Evolutionary conservation across 2,888 invertebrate species (phyloP), one percentile per base, ranked within the genome.

Genomic region (Bombylius major): DNA sequence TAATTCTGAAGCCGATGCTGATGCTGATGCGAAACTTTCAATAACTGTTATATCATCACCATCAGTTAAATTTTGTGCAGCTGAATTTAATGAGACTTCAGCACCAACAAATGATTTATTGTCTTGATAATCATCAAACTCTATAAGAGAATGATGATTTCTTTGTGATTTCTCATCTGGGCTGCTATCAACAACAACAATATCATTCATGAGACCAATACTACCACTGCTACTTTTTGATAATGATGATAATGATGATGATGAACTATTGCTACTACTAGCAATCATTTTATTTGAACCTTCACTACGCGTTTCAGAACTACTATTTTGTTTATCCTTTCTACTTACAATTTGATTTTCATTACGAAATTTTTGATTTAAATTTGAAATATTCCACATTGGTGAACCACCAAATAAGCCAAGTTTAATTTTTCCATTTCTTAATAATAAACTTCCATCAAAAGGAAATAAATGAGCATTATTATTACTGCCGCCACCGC

Each of bases 351-450:
- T 8, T 31, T 33, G 50, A 46, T 34, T 48, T 23, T 53, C 53
- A n/a, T 33, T 42, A 47, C 48, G 31, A 36, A 49, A 34, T 54
- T 54, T 46, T 12, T 31, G 33, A 14, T 46, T 44, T n/a, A 54
- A 48, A 33, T 55, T 55, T 13, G 55, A 45, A 13, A 70, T 74
- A 4, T 75, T 73, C 84, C 84, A 84, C 74, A 83, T 80, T 1
- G 84, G 83, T 0, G 84, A 79, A 6, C 85, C 85, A 32, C 86
- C 86, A 59, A 79, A 71, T 5, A 86, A 51, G 8, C 63, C 87
- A 4, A 82, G 75, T 64, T 80, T 81, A 62, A 79, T 76, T 68
- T 81, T 83, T 1, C 78, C 78, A 65, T 75, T 79, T 50, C 81
- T 75, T 64, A 82, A 81, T 56, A 48, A 48, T 32, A 48, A 31